Evolutionary conservation across 2,797 vertebrate genomes (phyloP).

Genomic region (Mormyrus proboscirostris): DNA sequence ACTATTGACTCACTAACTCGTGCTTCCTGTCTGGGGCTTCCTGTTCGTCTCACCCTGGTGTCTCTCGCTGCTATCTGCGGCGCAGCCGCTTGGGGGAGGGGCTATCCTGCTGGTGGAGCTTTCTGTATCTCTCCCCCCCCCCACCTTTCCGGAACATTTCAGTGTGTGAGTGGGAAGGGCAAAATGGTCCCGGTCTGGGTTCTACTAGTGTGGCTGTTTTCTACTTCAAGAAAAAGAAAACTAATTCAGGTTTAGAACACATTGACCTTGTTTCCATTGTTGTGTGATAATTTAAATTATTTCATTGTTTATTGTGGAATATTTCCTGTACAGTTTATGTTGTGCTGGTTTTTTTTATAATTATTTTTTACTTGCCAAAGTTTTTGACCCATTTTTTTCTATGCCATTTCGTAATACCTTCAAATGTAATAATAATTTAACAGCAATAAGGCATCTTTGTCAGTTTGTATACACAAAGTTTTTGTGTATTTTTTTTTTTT

Average conservation of each 20-base stretch:
- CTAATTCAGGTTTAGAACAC: slow-evolving; percentile 47
- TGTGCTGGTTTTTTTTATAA: neutral
- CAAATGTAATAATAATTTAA: slow-evolving; percentile 35
- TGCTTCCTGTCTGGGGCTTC: slow-evolving; percentile 46
- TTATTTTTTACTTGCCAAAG: slow-evolving; percentile 45
- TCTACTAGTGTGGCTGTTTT: neutral
- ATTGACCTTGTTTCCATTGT: slow-evolving; percentile 31
- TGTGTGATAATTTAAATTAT: slow-evolving; percentile 55
- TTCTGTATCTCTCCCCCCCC: neutral
- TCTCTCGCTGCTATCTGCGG: slow-evolving; percentile 58
- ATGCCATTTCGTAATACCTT: neutral
- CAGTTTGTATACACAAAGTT: neutral
- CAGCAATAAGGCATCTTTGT: slow-evolving; percentile 2
- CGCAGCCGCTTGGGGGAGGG: slow-evolving; percentile 23
- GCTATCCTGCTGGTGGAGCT: neutral
- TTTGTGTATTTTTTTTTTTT: neutral
- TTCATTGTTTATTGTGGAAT: slow-evolving; percentile 31
- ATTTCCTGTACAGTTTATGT: slow-evolving; percentile 16
- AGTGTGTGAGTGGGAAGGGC: neutral
- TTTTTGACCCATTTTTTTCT: slow-evolving; percentile 28
- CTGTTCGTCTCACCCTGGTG: slow-evolving; percentile 61
- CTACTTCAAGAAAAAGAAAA: slow-evolving; percentile 27
- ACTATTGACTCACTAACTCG: slow-evolving; percentile 84
- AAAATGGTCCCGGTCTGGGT: neutral
- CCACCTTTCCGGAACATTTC: slow-evolving; percentile 17